Evolutionary conservation across 1,140 invertebrate species (phyloP).

Genomic region (Cryptotermes secundus): DNA sequence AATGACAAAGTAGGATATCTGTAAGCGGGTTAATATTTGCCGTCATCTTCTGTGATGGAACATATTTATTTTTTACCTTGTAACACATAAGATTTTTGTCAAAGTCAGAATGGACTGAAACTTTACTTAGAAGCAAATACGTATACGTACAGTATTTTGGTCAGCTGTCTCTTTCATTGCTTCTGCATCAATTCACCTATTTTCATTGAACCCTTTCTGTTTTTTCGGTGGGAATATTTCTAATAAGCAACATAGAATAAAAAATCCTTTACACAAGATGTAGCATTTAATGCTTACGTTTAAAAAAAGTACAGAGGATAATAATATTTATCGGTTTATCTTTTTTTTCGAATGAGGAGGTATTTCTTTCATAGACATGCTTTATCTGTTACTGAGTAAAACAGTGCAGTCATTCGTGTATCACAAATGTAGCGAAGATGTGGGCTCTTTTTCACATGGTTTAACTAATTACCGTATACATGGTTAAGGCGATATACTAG

Average conservation of each 20-base stretch:
- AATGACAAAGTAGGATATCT: too few species aligned
- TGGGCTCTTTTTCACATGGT: too few species aligned
- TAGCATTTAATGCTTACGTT: slow-evolving; percentile 39
- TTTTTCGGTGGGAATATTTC: neutral
- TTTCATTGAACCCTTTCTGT: neutral
- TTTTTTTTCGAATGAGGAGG: slow-evolving; percentile 8
- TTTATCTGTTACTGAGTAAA: neutral
- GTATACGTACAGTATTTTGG: too few species aligned
- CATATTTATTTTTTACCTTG: too few species aligned
- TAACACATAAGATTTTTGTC: too few species aligned
- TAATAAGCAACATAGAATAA: slow-evolving; percentile 2
- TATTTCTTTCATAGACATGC: neutral
- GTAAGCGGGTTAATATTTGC: too few species aligned
- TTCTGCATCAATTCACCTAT: neutral
- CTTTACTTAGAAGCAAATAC: too few species aligned
- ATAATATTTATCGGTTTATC: neutral
- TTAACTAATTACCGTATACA: neutral
- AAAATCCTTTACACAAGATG: slow-evolving; percentile 37
- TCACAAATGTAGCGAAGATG: neutral
- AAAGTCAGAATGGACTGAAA: too few species aligned
- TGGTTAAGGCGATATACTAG: neutral
- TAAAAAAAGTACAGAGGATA: slow-evolving; percentile 34
- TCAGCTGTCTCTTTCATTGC: neutral
- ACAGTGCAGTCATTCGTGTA: neutral
- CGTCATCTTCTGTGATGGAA: too few species aligned